Evolutionary conservation across 2,797 vertebrate genomes (phyloP), one percentile per base, ranked within the genome.

Genomic region (Rhinophrynus dorsalis): DNA sequence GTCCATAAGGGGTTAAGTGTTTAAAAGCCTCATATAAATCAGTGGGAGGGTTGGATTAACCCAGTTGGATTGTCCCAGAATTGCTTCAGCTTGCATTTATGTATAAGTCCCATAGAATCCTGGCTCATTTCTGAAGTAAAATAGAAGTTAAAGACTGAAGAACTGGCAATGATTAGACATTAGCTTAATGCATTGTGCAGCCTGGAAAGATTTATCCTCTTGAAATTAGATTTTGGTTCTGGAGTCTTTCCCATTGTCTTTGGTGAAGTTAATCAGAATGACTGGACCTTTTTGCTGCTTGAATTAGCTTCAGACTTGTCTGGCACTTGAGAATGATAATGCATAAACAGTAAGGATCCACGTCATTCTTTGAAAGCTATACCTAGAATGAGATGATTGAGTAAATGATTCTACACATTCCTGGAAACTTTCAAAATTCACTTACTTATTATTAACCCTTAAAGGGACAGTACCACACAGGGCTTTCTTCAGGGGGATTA

Each of bases 161-260:
- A 48, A 48, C 26, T 38, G 59, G 29, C 48, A 70, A 64, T 72
- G 68, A 72, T 58, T 57, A 50, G 60, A 21, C 59, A 71, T 71
- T 63, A 72, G 68, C 68, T 32, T 72, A 72, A 72, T 72, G 68
- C 68, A 72, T 51, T 68, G 38, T 72, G 59, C 52, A 57, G 68
- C 58, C 68, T 72, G 52, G 60, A 48, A 72, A 58, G 42, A 64
- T 64, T 17, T 57, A 65, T 57, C 54, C 68, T 58, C 37, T 58
- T 13, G 44, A 72, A 72, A 72, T 72, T 72, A 64, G 44, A 72
- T 72, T 72, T 72, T 62, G 64, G 57, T 42, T 45, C 60, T 72
- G 68, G 68, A 72, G 51, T 64, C 40, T 50, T 57, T 72, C 68
- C 68, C 68, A 64, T 40, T 50, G 60, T 57, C 68, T 64, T 72